Percentiles rank a stretch among this genome's conserved stretches.
These are phyloP conservation scores for Megathymus violae DNA, from an alignment of 1,140 invertebrate species.

Conservation along the genomic window DNA sequence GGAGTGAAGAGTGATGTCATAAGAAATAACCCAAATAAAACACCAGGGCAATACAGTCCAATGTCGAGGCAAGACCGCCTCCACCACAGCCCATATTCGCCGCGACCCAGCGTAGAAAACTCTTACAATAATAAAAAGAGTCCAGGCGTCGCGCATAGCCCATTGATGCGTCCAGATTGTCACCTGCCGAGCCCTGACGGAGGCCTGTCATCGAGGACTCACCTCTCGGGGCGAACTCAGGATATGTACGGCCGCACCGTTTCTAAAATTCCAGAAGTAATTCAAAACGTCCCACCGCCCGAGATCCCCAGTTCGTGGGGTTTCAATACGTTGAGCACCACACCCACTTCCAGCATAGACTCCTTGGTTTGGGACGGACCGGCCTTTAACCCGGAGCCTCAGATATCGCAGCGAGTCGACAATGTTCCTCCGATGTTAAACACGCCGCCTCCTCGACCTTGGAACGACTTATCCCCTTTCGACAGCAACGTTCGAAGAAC, in stretches of 20 bases:
- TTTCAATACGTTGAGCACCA: constrained; percentile 49
- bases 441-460: constrained; percentile 60
- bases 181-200: constrained; percentile 70
- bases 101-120: constrained; percentile 65
- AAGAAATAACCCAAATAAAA: constrained; percentile 63
- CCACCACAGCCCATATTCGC: constrained; percentile 73
- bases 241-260: constrained; percentile 61
- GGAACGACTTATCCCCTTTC: constrained; percentile 58
- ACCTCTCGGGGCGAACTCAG: constrained; percentile 47
- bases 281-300: constrained; percentile 49
- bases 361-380: constrained; percentile 65
- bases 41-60: constrained; percentile 70
- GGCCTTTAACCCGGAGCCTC: constrained; percentile 48
- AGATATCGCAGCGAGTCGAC: constrained; percentile 49
- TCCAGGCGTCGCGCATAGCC: constrained; percentile 73
- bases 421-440: constrained; percentile 53
- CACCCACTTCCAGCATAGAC: constrained; percentile 56
- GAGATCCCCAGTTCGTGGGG: constrained; percentile 61
- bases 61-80: constrained; percentile 68
- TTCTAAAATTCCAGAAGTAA: constrained; percentile 54
- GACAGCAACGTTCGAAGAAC: constrained; percentile 50
- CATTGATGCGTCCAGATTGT: constrained; percentile 68
- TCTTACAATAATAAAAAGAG: constrained; percentile 67
- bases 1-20: constrained; percentile 60
- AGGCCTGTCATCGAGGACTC: constrained; percentile 49